These are phyloP conservation scores for Mormyrops attenuatus DNA, from an alignment of 2,797 vertebrate species.

Conservation along the genomic window DNA sequence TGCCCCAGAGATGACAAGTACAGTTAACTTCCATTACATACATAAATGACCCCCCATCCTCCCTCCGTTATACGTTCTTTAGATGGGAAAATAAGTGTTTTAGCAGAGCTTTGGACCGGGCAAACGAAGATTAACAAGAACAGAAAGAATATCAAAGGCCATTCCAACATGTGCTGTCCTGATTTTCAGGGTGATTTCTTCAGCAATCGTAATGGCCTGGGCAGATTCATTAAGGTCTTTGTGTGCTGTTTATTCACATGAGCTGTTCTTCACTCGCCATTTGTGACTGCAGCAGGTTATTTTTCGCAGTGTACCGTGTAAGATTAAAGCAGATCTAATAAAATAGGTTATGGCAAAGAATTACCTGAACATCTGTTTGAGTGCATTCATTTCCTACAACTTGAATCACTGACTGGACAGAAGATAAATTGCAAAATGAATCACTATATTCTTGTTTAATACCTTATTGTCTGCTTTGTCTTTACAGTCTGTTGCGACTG, in stretches of 20 bases:
- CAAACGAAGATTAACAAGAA: not conserved
- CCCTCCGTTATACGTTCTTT: not conserved
- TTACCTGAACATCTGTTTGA: conserved; percentile 32
- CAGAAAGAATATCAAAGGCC: not conserved
- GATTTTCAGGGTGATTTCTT: not conserved
- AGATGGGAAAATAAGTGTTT: not conserved
- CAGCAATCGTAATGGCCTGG: not conserved
- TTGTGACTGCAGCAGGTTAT: not conserved
- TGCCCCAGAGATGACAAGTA: not conserved
- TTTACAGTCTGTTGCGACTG: not conserved
- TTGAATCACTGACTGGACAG: conserved; percentile 16
- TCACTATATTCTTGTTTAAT: not conserved
- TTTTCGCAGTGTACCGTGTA: not conserved
- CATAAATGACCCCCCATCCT: not conserved
- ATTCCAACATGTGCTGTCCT: not conserved
- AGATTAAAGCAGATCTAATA: conserved; percentile 31
- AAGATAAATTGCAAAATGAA: not conserved
- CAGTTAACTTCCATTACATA: not conserved
- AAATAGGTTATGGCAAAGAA: conserved; percentile 38
- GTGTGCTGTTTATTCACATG: not conserved
- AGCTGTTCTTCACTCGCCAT: not conserved
- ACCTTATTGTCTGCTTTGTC: not conserved
- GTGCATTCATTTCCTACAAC: conserved; percentile 28
- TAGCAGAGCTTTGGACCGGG: too few relatives aligned
- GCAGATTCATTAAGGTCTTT: not conserved